A percentile compares a stretch with the other conserved stretches of the same genome.
Evolutionary conservation across 2,113 vertebrate species (phyloP).

Genomic region (Galbula dea): DNA sequence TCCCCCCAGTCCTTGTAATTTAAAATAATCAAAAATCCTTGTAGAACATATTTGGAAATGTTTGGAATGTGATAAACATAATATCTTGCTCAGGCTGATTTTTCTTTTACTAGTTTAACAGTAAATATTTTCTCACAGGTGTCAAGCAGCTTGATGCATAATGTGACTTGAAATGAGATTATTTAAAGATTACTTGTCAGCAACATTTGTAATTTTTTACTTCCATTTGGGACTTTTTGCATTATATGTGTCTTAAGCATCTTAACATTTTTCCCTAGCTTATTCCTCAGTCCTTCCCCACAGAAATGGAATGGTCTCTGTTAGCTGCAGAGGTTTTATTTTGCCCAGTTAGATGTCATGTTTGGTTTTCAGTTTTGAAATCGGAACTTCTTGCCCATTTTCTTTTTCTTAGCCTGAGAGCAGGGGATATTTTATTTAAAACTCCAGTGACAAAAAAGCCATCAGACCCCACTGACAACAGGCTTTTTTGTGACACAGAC

Average conservation of each 20-base stretch:
- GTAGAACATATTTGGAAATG: not conserved
- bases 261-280: not conserved
- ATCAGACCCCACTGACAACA: not conserved
- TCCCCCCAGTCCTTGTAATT: not conserved
- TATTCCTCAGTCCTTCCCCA: not conserved
- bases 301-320: not conserved
- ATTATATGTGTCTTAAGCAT: not conserved
- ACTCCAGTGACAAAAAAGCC: not conserved
- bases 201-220: not conserved
- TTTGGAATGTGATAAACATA: not conserved
- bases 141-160: not conserved
- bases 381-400: not conserved
- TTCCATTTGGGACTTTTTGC: not conserved
- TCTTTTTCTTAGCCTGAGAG: not conserved
- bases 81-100: not conserved
- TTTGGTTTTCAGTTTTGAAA: not conserved
- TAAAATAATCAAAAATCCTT: not conserved
- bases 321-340: not conserved
- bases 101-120: not conserved
- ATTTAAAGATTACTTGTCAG: conserved; percentile 18
- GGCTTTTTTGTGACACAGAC: not conserved
- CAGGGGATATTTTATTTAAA: not conserved
- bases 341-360: accelerated
- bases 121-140: conserved; percentile 11
- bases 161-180: not conserved